These are phyloP conservation scores for Drosophila atroscutellata DNA, from an alignment of 2,888 invertebrate species.

Conservation along the genomic window DNA sequence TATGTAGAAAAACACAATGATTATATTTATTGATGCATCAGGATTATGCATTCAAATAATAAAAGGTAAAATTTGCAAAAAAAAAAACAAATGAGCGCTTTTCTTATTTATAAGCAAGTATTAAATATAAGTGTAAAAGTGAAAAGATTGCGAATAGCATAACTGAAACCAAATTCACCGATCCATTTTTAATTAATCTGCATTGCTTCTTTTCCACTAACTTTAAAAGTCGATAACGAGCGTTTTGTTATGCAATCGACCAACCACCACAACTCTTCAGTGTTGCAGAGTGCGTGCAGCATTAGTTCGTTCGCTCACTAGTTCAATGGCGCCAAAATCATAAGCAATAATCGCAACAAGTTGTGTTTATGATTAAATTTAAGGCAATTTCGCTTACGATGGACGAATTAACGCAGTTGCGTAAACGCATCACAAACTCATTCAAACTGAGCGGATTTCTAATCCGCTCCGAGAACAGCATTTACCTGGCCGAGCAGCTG, in stretches of 20 bases:
- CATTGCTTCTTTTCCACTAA: not conserved
- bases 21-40: not conserved
- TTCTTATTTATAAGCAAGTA: not conserved
- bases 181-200: not conserved
- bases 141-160: not conserved
- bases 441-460: constrained; percentile 92
- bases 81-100: not conserved
- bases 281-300: constrained; percentile 4
- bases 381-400: constrained; percentile 34
- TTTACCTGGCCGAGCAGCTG: constrained; percentile 90
- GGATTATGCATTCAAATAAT: not conserved
- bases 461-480: constrained; percentile 90
- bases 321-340: constrained; percentile 48
- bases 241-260: not conserved
- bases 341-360: constrained; percentile 35
- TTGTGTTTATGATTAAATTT: constrained; percentile 12
- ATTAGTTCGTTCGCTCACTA: constrained; percentile 20
- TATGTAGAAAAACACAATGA: not conserved
- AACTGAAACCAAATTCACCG: not conserved
- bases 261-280: constrained; percentile 6
- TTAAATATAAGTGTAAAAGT: not conserved
- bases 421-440: constrained; percentile 88
- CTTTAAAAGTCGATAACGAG: not conserved
- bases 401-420: constrained; percentile 83
- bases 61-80: too few relatives aligned